phyloP scores from a whole-genome alignment of 2,888 invertebrate genomes.

The Chaetoderma sp. region DNA sequence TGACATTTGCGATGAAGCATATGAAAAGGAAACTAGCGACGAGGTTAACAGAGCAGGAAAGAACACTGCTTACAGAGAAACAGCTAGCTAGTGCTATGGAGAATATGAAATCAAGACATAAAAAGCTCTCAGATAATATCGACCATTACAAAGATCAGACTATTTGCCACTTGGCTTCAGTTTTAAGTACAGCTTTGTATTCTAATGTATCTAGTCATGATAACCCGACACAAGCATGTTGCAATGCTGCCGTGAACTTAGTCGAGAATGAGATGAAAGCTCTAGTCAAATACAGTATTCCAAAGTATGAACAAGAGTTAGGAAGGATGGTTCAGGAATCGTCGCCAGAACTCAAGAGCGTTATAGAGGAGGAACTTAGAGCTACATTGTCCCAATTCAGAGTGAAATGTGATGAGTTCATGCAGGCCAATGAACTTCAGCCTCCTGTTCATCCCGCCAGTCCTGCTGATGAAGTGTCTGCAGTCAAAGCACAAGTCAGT shows the following conservation, averaged over 20 bases:
- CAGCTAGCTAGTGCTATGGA: background rate
- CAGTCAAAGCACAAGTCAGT: constrained; percentile 27
- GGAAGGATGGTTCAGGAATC: constrained; percentile 25
- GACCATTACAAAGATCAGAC: too few relatives aligned
- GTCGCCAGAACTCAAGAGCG: constrained; percentile 28
- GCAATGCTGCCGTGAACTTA: constrained; percentile 34
- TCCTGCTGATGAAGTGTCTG: constrained; percentile 37
- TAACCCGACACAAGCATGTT: too few relatives aligned
- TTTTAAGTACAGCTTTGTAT: too few relatives aligned
- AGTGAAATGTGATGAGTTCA: too few relatives aligned
- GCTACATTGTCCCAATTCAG: constrained; percentile 35
- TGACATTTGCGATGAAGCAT: constrained; percentile 68
- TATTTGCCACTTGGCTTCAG: too few relatives aligned
- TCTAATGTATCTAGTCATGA: too few relatives aligned
- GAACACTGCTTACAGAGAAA: constrained; percentile 75
- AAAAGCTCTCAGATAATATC: too few relatives aligned
- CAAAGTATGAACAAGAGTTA: constrained; percentile 30
- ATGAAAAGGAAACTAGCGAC: constrained; percentile 77
- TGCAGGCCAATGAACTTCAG: constrained; percentile 36
- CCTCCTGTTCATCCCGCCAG: constrained; percentile 42
- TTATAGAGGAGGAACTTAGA: too few relatives aligned
- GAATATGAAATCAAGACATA: too few relatives aligned
- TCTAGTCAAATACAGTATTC: constrained; percentile 33
- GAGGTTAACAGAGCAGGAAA: constrained; percentile 77
- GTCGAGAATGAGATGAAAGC: constrained; percentile 36